Base-by-base conservation (phyloP, 2,888 invertebrate species). In the Sclerodermus sp. region DNA sequence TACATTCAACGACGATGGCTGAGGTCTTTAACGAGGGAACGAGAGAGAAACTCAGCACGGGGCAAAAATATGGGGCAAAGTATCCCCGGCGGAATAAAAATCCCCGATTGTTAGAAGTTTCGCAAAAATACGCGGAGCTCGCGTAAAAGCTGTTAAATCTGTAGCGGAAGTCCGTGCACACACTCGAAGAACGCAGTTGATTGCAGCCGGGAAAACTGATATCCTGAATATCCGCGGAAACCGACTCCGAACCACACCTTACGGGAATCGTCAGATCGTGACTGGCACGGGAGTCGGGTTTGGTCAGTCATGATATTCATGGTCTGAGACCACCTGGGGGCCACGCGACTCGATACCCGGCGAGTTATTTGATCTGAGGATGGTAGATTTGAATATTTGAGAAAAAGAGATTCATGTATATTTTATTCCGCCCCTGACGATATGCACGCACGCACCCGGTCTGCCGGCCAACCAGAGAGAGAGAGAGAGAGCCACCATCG, bases 231-330 rank as follows among this genome's bases (percentile, higher is more conserved):
- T 64, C 56, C 57, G 30, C 30, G 59, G 64, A 57, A 60, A 59
- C 56, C 64, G 64, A 61, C 47, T 64, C 57, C 53, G 53, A 47
- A 17, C 16, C 17, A 12, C 49, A 50, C 42, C 53, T 53, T 51
- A 49, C 49, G 45, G 63, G 66, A 68, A 66, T 68, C 66, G 68
- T 58, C 62, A 64, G 64, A 64, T 64, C 63, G 67, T 67, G 64
- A 66, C 55, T 56, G 55, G 58, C 41, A 37, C 38, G 58, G 53
- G 61, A 59, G 55, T 55, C 51, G 64, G 63, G 69, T 64, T 74
- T 70, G 74, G 75, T 75, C 75, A 74, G 71, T 72, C 72, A 76
- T 73, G 75, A 73, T 77, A 77, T 77, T 77, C 77, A 77, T 76
- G 76, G 75, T 67, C 64, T 72, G 76, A 75, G 76, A 77, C 74